Conservation (phyloP, 2,888 invertebrate genomes). For the Hemaris fuciformis region DNA sequence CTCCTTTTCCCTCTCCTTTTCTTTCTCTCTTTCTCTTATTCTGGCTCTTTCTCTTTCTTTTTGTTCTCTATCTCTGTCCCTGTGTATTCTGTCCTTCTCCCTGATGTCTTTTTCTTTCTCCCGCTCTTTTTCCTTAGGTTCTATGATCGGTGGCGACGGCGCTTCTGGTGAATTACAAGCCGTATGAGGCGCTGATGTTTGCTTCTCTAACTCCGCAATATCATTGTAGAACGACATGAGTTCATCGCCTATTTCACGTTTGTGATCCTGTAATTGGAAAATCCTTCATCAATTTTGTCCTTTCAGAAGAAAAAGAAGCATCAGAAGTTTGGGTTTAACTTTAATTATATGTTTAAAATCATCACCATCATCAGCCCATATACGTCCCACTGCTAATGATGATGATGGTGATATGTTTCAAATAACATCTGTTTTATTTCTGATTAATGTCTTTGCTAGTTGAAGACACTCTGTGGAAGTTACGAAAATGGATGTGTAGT, state of each 20-base stretch:
- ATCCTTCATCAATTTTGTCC: background rate
- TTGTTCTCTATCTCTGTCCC: constrained; percentile 17
- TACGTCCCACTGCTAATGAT: no score
- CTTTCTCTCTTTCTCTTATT: constrained; percentile 14
- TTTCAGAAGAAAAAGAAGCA: no score
- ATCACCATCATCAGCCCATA: no score
- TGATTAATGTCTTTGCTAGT: no score
- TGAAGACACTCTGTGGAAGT: no score
- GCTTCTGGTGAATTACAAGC: constrained; percentile 37
- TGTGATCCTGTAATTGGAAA: constrained; percentile 41
- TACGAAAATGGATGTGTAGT: no score
- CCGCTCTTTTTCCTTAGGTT: constrained; percentile 21
- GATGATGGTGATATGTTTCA: no score
- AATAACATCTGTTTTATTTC: no score
- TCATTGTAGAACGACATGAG: constrained; percentile 80
- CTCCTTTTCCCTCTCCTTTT: constrained; percentile 27
- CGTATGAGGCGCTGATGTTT: constrained; percentile 28
- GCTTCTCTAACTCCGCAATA: constrained; percentile 73
- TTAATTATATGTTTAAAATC: no score
- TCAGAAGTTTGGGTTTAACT: no score
- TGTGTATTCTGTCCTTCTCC: constrained; percentile 22
- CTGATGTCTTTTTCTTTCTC: constrained; percentile 28
- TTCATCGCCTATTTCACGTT: constrained; percentile 71
- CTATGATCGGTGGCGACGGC: constrained; percentile 21
- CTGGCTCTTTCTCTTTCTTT: constrained; percentile 23